phyloP scores from a whole-genome alignment of 2,797 vertebrate species.

The Pogoniulus pusillus region DNA sequence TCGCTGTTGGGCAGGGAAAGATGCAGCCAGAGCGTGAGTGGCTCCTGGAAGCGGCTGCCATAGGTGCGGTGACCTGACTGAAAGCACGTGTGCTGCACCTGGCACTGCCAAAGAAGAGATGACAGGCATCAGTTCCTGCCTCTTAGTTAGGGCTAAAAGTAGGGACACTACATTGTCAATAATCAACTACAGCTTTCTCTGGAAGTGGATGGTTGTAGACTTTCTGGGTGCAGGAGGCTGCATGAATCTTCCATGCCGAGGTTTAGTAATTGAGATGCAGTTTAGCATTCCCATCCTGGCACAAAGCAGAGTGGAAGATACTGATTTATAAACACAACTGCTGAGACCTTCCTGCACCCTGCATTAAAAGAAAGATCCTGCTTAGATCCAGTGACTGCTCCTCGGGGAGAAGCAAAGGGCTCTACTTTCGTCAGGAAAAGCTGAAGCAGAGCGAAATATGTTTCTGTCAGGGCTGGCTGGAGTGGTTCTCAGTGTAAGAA shows the following conservation, averaged over 20 bases:
- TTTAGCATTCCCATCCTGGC: background rate
- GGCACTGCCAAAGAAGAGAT: background rate
- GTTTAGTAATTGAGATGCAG: conserved; percentile 8
- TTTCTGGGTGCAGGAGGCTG: conserved; percentile 10
- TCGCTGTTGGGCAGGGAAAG: background rate
- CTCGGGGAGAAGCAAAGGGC: background rate
- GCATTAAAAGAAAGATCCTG: conserved; percentile 20
- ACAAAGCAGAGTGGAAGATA: background rate
- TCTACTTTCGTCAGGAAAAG: conserved; percentile 12
- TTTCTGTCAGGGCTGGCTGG: background rate
- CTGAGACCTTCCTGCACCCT: background rate
- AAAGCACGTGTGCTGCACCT: conserved; percentile 29
- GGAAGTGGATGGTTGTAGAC: conserved; percentile 41
- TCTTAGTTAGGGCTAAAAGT: conserved; percentile 41
- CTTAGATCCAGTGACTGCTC: background rate
- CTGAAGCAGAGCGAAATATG: background rate
- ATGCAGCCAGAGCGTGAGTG: background rate
- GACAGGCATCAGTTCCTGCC: conserved; percentile 28
- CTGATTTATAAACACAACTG: conserved; percentile 24
- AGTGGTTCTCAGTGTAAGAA: background rate
- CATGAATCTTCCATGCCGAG: background rate
- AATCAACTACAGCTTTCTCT: conserved; percentile 57
- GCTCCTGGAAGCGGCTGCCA: background rate
- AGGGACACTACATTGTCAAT: conserved; percentile 36
- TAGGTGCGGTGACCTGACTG: background rate